Evolutionary conservation across 2,888 invertebrate species (phyloP), one percentile per base, ranked within the genome.

Genomic region (Odontomyia ornata): DNA sequence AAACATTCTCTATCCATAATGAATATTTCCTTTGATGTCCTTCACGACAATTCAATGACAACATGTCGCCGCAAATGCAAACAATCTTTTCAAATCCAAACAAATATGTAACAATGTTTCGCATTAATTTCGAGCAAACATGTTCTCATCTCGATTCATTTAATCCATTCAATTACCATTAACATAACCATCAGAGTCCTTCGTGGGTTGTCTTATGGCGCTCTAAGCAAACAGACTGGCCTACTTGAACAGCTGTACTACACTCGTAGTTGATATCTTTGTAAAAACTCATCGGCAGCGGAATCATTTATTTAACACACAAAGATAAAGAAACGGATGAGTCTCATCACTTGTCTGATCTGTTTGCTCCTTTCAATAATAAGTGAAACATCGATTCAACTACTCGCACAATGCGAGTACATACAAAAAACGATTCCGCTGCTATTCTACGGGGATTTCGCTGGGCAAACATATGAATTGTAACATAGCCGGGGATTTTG

Each of bases 281-380:
- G 47, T n/a, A 7, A n/a, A 30, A 21, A 23, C 7, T 23, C 47
- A 47, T 47, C 47, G n/a, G 13, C 28, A 0, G 1, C 23, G 57
- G 13, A 60, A 60, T 64, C 46, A 7, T n/a, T 21, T 28, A 72
- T 72, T 56, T 28, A 56, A 72, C 43, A 52, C n/a, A 56, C 71
- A 64, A 7, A 13, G 30, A 52, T 18, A n/a, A 11, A 28, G 28
- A 57, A 28, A 30, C 28, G 30, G 30, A 73, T 57, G 60, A 21
- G 57, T 60, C 60, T 73, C 73, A 72, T 76, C 67, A 69, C 69
- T 57, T 60, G 76, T 47, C 36, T 76, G 76, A 76, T 77, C 71
- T 72, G 62, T 77, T 77, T 77, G 77, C 72, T 72, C 71, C 52
- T 23, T 23, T 47, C 64, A 62, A 77, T 62, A 72, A 36, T 36